Percentiles rank a stretch among this genome's conserved stretches.
Conservation (phyloP, 2,888 invertebrate species). For the Pyralis farinalis region DNA sequence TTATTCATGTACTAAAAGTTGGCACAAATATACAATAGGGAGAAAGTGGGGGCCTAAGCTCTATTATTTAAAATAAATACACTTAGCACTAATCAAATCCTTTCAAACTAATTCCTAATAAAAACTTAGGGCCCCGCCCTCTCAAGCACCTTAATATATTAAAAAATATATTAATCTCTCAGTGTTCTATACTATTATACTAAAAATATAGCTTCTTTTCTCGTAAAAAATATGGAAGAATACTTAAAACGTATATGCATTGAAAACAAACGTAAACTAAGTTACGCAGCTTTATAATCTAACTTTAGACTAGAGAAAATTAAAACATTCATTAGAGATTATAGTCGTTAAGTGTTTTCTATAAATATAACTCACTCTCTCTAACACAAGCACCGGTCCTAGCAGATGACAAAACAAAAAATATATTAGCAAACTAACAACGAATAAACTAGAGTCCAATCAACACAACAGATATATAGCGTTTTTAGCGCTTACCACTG, state of each 20-base stretch:
- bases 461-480: too few species aligned
- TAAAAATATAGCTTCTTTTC: constrained; percentile 67
- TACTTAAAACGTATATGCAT: constrained; percentile 52
- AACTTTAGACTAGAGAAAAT: constrained; percentile 75
- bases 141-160: constrained; percentile 61
- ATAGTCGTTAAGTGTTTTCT: constrained; percentile 41
- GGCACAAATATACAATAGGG: constrained; percentile 64
- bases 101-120: constrained; percentile 52
- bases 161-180: constrained; percentile 39
- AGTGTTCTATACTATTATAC: constrained; percentile 47
- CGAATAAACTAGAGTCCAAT: background rate
- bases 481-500: too few species aligned
- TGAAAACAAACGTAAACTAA: constrained; percentile 43
- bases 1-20: constrained; percentile 39
- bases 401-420: constrained; percentile 45
- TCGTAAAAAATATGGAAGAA: constrained; percentile 61
- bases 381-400: constrained; percentile 39
- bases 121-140: constrained; percentile 50
- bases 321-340: constrained; percentile 61
- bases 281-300: constrained; percentile 45
- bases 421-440: constrained; percentile 21
- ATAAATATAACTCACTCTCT: constrained; percentile 56
- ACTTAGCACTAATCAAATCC: constrained; percentile 68
- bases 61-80: constrained; percentile 52
- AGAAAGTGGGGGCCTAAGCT: constrained; percentile 48